Base-by-base conservation (phyloP, 2,888 invertebrate species). In the Tineola bisselliella region DNA sequence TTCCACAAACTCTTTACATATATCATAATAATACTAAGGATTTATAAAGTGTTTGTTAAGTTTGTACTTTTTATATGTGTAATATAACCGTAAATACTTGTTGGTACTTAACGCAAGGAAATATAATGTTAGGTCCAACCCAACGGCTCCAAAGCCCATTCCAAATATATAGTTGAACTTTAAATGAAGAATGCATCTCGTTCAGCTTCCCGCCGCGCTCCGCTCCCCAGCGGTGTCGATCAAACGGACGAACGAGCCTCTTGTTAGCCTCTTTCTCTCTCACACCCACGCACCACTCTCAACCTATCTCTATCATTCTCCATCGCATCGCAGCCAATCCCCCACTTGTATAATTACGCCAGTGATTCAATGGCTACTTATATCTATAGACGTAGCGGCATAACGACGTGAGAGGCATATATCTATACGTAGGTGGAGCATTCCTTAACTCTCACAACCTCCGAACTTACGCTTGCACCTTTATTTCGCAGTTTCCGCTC, bases 281-380 rank as follows among this genome's bases (percentile, higher is more conserved):
- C 77, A 58, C 74, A 68, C 83, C 62, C 71, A 60, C 65, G 66
- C 65, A 62, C 63, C 65, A 65, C 69, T 69, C 66, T 76, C 73
- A 70, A 65, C 68, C 72, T 65, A 66, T 82, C 80, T 74, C 65
- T 75, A 77, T 63, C 74, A 69, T 82, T 64, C 75, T 68, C 15
- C 61, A 76, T 81, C 78, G 80, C 84, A 83, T 79, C 84, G 79
- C 84, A 86, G 83, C 84, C 86, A 84, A 86, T 84, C 86, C 87
- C 87, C 87, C 86, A 84, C 86, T 87, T 87, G 84, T 87, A 87
- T 87, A 87, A 87, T 87, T 87, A 87, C 86, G 83, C 77, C 81
- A 84, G 84, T 86, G 86, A 87, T 87, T 87, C 87, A 87, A 87
- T 87, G 82, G 84, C 86, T 83, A 82, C 84, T 83, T 84, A 84